Evolutionary conservation across 2,113 vertebrate genomes (phyloP).

Genomic region (Pelusios castaneus): DNA sequence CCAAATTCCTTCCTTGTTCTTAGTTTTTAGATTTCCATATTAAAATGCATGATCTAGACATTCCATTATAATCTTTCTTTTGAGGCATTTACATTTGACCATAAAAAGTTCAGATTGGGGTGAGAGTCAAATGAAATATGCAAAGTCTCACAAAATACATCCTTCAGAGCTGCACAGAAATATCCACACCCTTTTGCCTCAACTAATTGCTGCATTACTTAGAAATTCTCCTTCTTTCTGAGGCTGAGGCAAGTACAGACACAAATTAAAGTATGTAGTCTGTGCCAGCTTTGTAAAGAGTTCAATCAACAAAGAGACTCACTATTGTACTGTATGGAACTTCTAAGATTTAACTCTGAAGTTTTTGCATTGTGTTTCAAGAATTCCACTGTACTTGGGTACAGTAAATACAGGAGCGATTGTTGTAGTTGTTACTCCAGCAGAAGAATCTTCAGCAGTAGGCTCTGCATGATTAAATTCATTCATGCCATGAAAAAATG

Average conservation of each 20-base stretch:
- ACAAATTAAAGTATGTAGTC: constrained; percentile 55
- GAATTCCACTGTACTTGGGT: constrained; percentile 16
- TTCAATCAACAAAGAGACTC: constrained; percentile 13
- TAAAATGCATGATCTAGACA: background rate
- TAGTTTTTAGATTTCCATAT: background rate
- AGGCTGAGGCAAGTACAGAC: constrained; percentile 50
- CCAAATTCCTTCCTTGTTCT: background rate
- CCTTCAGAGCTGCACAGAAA: constrained; percentile 32
- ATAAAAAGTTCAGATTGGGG: constrained; percentile 18
- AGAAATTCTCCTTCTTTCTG: constrained; percentile 48
- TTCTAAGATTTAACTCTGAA: constrained; percentile 36
- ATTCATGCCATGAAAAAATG: background rate
- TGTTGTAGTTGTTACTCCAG: background rate
- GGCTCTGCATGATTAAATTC: background rate
- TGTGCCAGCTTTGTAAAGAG: constrained; percentile 56
- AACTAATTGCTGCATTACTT: constrained; percentile 43
- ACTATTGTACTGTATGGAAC: constrained; percentile 8
- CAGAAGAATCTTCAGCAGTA: background rate
- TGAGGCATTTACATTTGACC: background rate
- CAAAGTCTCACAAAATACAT: background rate
- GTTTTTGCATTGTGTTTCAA: constrained; percentile 25
- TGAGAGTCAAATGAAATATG: background rate
- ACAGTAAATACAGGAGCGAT: background rate
- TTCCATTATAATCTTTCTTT: background rate
- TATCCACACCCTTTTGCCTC: constrained; percentile 40